Evolutionary conservation across 2,888 invertebrate species (phyloP), one percentile per base, ranked within the genome.

Genomic region (Amphipyra berbera): DNA sequence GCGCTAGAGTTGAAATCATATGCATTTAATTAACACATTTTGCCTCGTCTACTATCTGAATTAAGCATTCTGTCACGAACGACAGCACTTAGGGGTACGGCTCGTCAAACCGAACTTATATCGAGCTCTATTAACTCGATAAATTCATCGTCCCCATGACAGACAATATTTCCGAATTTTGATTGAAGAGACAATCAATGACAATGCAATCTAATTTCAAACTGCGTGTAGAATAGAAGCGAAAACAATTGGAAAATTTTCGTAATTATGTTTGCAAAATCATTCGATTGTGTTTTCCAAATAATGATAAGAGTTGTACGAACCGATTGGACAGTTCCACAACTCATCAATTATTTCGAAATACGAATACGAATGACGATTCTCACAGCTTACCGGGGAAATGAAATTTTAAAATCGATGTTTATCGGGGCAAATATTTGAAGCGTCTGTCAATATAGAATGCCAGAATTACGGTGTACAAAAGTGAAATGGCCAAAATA

Each of bases 21-120:
- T 37, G 37, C 40, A 50, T 68, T 45, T 14, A 21, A 64, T 68
- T 47, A 68, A 47, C 50, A 68, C 15, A 40, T 44, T 68, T 21
- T 44, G 38, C 13, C 14, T 30, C 14, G 10, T 13, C 30, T 13
- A 9, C 13, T 37, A 14, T 48, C 47, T 38, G 38, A 14, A 27
- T 33, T 33, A 12, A 27, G 12, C 38, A 40, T 7, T 7, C 7
- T 15, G 44, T 4, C 10, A 8, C 6, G 9, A 45, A 12, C 12
- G 10, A 5, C 6, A 0, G 1, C 37, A 8, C 15, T 21, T 10
- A 1, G n/a, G 37, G n/a, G 37, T 12, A 40, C 2, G 9, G n/a
- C 7, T 38, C 10, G 8, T 45, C 61, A 61, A 15, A 38, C 41
- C 7, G 8, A 38, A 30, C 33, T 33, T 50, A 61, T 47, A 9